These are phyloP conservation scores for Trissolcus brochymenae DNA, from an alignment of 2,888 invertebrate genomes.

Conservation along the genomic window DNA sequence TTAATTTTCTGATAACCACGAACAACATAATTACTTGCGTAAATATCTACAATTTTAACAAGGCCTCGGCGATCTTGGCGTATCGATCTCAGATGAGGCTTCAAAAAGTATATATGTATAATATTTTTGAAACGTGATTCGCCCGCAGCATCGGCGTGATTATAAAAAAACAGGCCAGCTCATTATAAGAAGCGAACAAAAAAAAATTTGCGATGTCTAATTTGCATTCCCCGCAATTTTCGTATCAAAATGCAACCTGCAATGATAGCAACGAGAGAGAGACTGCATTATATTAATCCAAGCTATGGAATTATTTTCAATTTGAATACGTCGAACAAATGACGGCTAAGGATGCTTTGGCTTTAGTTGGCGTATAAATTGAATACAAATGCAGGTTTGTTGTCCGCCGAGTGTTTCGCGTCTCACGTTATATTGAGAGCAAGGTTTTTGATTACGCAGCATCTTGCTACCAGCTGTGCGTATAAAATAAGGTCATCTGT, in stretches of 20 bases:
- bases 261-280: conserved; percentile 1
- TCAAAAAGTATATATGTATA: conserved; percentile 28
- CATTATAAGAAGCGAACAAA: conserved; percentile 29
- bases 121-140: conserved; percentile 33
- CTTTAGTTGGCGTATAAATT: conserved; percentile 19
- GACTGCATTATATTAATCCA: conserved; percentile 7
- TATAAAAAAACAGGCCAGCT: conserved; percentile 40
- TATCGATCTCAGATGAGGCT: conserved; percentile 19
- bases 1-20: conserved; percentile 39
- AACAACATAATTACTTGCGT: conserved; percentile 18
- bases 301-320: conserved; percentile 17
- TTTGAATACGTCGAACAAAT: conserved; percentile 17
- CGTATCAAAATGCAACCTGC: conserved; percentile 20
- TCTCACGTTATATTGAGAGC: conserved; percentile 16
- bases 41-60: conserved; percentile 38
- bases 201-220: conserved; percentile 44
- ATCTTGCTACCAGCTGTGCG: conserved; percentile 56
- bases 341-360: conserved; percentile 3
- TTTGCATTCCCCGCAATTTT: conserved; percentile 47
- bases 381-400: conserved; percentile 1
- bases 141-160: conserved; percentile 27
- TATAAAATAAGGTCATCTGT: conserved; percentile 46
- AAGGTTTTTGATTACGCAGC: conserved; percentile 10
- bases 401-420: conserved; percentile 1
- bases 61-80: conserved; percentile 23